These are phyloP conservation scores for Allacma fusca DNA, from an alignment of 2,888 invertebrate species.

Conservation along the genomic window DNA sequence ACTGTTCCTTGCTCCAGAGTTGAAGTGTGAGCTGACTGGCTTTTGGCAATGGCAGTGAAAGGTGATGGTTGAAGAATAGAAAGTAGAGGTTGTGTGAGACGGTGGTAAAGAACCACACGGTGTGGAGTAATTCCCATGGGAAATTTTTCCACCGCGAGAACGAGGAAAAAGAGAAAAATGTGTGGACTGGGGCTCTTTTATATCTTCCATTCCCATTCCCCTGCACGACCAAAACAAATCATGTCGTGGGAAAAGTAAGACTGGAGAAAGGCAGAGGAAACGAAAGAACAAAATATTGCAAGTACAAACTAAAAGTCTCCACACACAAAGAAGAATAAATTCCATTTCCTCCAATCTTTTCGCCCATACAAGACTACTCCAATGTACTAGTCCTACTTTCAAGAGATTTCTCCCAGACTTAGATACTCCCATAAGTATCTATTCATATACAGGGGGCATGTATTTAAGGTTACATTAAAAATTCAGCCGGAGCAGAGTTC, in stretches of 20 bases:
- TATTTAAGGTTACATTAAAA: no score
- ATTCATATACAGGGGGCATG: no score
- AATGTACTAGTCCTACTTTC: background rate
- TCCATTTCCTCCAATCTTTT: background rate
- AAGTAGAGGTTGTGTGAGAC: background rate
- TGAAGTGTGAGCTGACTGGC: constrained; percentile 28
- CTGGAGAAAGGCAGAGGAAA: background rate
- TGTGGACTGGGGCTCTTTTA: constrained; percentile 41
- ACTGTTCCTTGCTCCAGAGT: background rate
- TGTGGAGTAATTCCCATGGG: constrained; percentile 39
- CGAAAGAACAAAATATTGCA: background rate
- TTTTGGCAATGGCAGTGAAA: constrained; percentile 34
- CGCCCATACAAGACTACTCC: constrained; percentile 29
- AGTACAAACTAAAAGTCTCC: no score
- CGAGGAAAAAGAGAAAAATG: constrained; percentile 43
- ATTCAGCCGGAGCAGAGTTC: no score
- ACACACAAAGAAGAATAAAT: background rate
- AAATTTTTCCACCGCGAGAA: constrained; percentile 35
- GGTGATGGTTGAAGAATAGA: constrained; percentile 36
- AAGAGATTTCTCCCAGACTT: no score
- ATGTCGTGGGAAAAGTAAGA: constrained; percentile 31
- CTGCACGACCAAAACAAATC: constrained; percentile 42
- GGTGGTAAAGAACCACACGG: background rate
- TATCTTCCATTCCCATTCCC: constrained; percentile 22
- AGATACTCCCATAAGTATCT: no score